Evolutionary conservation across 2,888 invertebrate genomes (phyloP), one percentile per base, ranked within the genome.

Genomic region (Microctonus hyperodae): DNA sequence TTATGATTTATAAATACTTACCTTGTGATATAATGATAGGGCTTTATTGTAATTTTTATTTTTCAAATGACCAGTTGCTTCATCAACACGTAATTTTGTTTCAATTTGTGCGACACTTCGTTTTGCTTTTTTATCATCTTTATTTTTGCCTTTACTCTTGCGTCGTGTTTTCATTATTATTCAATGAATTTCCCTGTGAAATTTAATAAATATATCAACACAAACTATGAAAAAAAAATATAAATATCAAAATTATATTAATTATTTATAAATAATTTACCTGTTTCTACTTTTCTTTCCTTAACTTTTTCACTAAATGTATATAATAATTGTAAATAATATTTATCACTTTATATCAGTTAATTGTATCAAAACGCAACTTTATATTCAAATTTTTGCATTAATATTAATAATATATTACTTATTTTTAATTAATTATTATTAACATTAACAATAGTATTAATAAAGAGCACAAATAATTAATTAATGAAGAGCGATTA

Each of bases 51-150:
- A 91, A 82, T 91, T 90, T 11, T 92, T 91, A 72, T 88, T 88
- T 85, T 93, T 93, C 79, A 91, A 87, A 76, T 94, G 92, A 35
- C 90, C 91, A 16, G 88, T 87, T 10, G 93, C 92, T 81, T 94
- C 94, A 81, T 93, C 93, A 33, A 90, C 89, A 76, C 91, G 87
- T 64, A 93, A 86, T 81, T 92, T 92, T 0, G 91, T 90, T 75
- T 73, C 76, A 22, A 73, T 66, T 58, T 77, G 74, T 35, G 58
- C 53, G 4, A 68, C 56, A 60, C 72, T 71, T 67, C 71, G 74
- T 48, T 50, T 69, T 22, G 53, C 51, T 33, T 68, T 71, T n/a
- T 61, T 58, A 51, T 50, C 48, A 9, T 62, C 53, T 66, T 71
- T 70, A 0, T 48, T 57, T 28, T 68, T 73, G 4, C 35, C 58